These are phyloP conservation scores for Alexandromys oeconomus DNA, from an alignment of 2,797 vertebrate genomes.

Conservation along the genomic window DNA sequence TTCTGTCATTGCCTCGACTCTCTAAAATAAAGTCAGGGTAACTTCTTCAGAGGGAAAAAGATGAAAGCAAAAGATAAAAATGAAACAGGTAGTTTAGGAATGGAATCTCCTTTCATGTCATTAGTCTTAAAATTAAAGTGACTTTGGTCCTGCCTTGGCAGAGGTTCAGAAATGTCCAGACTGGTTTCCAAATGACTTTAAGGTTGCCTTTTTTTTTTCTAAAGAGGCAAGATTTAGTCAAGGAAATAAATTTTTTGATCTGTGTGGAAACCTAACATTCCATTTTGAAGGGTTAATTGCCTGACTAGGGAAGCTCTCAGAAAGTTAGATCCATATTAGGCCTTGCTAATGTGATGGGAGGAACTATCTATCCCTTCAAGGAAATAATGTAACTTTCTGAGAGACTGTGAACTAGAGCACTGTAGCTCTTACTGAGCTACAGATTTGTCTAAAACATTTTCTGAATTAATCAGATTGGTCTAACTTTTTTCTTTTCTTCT, in stretches of 20 bases:
- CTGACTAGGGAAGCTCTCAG: background rate
- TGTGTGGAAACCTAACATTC: background rate
- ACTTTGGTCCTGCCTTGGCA: background rate
- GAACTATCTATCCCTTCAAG: background rate
- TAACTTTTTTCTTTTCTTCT: background rate
- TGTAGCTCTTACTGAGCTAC: background rate
- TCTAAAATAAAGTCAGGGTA: background rate
- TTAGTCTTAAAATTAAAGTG: background rate
- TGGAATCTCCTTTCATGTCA: too few species aligned
- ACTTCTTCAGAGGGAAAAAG: background rate
- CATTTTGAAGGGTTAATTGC: background rate
- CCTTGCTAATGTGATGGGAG: background rate
- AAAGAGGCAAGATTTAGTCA: fast-evolving
- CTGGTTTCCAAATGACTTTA: background rate
- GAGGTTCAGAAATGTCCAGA: background rate
- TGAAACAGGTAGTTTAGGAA: background rate
- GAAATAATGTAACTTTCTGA: background rate
- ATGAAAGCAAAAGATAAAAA: background rate
- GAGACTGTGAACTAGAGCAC: background rate
- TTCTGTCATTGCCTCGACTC: too few species aligned
- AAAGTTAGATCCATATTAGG: background rate
- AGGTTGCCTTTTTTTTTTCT: background rate
- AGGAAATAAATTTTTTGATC: background rate
- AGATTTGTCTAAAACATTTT: background rate
- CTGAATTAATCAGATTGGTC: background rate